Percentiles rank a stretch among this genome's conserved stretches.
Conservation (phyloP, 1,140 invertebrate genomes). For the Pachyrhynchus sulphureomaculatus region DNA sequence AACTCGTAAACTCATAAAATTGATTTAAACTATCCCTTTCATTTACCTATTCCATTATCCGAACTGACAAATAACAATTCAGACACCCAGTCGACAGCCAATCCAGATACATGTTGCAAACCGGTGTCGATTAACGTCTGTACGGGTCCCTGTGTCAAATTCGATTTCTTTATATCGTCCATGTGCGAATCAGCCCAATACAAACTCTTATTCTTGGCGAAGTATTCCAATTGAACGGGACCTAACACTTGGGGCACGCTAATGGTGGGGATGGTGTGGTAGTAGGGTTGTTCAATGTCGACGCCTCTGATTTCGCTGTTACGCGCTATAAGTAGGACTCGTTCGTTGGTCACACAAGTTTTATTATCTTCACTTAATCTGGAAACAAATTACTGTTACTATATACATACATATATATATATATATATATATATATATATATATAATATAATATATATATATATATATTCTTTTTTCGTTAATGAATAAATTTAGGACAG, state of each 20-base stretch:
- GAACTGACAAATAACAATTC: slow-evolving; percentile 70
- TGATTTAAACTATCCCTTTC: too few species aligned
- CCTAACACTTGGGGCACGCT: slow-evolving; percentile 64
- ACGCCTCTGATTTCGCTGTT: slow-evolving; percentile 81
- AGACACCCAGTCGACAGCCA: slow-evolving; percentile 76
- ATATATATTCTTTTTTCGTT: too few species aligned
- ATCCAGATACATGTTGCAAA: slow-evolving; percentile 60
- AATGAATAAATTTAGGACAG: too few species aligned
- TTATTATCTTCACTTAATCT: slow-evolving; percentile 56
- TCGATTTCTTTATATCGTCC: slow-evolving; percentile 72
- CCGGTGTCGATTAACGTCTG: slow-evolving; percentile 76
- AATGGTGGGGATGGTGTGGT: slow-evolving; percentile 77
- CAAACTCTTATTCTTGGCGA: slow-evolving; percentile 64
- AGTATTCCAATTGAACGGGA: slow-evolving; percentile 70
- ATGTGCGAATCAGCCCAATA: slow-evolving; percentile 78
- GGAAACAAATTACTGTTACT: too few species aligned
- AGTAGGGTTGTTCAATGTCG: slow-evolving; percentile 71
- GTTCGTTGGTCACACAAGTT: slow-evolving; percentile 73
- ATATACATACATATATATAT: too few species aligned
- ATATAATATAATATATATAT: too few species aligned
- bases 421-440: too few species aligned
- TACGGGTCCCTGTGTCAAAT: slow-evolving; percentile 65
- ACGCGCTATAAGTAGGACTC: slow-evolving; percentile 72
- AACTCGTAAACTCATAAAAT: too few species aligned
- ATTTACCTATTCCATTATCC: slow-evolving; percentile 56